Percentiles rank a stretch among this genome's conserved stretches.
phyloP scores from a whole-genome alignment of 2,113 vertebrate species.

The Piaya cayana region DNA sequence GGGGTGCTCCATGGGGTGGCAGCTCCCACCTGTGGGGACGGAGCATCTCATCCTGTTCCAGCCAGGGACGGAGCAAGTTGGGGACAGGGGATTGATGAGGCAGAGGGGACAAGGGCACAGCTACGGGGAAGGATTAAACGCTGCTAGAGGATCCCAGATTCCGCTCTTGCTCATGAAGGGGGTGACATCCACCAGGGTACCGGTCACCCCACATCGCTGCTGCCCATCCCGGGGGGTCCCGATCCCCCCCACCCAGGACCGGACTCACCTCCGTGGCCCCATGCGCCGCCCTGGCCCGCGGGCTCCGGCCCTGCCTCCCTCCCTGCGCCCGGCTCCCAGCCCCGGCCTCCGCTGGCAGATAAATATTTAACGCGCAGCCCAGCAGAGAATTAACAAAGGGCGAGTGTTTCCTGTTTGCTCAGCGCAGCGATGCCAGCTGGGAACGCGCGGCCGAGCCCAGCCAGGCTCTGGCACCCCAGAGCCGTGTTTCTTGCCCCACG shows the following conservation, averaged over 20 bases:
- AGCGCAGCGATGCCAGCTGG: conserved; percentile 18
- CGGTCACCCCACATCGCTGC: accelerated
- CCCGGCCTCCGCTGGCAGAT: conserved; percentile 65
- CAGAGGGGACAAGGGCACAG: background rate
- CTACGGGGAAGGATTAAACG: background rate
- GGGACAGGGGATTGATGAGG: background rate
- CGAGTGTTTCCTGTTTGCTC: conserved; percentile 69
- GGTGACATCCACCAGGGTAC: background rate
- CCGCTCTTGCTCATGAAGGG: background rate
- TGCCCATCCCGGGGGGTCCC: background rate
- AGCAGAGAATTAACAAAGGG: conserved; percentile 53
- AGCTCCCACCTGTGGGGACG: background rate
- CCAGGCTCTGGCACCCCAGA: too few species aligned
- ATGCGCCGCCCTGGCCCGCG: accelerated
- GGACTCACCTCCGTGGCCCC: background rate
- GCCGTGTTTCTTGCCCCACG: too few species aligned
- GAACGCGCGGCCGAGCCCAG: background rate
- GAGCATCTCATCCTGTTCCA: background rate
- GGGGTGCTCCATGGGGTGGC: background rate
- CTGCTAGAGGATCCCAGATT: accelerated
- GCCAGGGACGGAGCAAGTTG: accelerated
- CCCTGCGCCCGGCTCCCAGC: conserved; percentile 10
- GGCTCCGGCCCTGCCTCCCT: background rate
- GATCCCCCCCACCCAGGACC: accelerated
- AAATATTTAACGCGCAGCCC: conserved; percentile 72